phyloP scores from a whole-genome alignment of 2,113 vertebrate genomes.

The Philantomba maxwellii region DNA sequence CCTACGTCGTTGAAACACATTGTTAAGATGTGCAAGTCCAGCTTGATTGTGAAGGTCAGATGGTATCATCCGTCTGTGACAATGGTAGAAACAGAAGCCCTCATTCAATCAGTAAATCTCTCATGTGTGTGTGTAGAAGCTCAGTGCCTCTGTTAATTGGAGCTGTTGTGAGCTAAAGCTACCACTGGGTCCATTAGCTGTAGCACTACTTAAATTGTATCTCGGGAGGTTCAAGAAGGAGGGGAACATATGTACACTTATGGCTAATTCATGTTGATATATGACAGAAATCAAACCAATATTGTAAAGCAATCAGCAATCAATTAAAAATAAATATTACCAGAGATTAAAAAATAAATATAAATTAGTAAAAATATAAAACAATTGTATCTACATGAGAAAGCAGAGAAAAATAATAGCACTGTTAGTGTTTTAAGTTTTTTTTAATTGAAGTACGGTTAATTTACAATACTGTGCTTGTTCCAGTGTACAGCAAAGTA shows the following conservation, averaged over 20 bases:
- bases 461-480: background rate
- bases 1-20: background rate
- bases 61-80: background rate
- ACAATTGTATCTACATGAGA: background rate
- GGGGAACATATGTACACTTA: background rate
- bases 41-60: background rate
- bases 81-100: background rate
- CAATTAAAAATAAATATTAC: background rate
- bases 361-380: background rate
- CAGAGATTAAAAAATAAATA: background rate
- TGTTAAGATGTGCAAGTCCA: background rate
- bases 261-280: background rate
- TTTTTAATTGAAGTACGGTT: background rate
- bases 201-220: background rate
- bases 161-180: background rate
- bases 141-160: background rate
- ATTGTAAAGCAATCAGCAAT: background rate
- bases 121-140: rapidly evolving
- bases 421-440: background rate
- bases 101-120: background rate
- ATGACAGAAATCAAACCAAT: background rate
- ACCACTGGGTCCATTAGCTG: rapidly evolving
- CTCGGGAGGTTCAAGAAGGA: background rate
- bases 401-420: background rate
- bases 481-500: background rate